Percentiles rank a stretch among this genome's conserved stretches.
Conservation (phyloP, 2,888 invertebrate species). For the Desoria tigrina region DNA sequence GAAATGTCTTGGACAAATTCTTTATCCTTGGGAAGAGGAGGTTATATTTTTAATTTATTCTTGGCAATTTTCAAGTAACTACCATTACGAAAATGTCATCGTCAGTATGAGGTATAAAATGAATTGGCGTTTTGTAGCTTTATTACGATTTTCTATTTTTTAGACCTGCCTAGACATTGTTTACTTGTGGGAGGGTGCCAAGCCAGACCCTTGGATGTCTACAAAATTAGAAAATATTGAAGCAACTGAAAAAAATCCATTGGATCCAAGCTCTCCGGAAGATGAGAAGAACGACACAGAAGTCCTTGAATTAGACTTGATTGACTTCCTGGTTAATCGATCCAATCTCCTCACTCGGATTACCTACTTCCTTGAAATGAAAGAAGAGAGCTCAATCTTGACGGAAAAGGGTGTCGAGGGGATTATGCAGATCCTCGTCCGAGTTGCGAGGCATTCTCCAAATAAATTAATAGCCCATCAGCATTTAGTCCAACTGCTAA, state of each 20-base stretch:
- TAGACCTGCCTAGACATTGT: conserved; percentile 32
- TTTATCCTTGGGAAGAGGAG: conserved; percentile 46
- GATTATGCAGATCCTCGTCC: conserved; percentile 75
- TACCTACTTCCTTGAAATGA: conserved; percentile 33
- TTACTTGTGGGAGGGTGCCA: conserved; percentile 35
- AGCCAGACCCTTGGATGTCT: conserved; percentile 51
- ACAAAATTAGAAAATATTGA: conserved; percentile 57
- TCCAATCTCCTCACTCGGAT: conserved; percentile 41
- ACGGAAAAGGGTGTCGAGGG: conserved; percentile 62
- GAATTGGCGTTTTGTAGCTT: no score
- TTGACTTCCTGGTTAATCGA: conserved; percentile 58
- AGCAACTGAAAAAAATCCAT: conserved; percentile 59
- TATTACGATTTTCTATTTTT: no score
- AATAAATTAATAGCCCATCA: conserved; percentile 55
- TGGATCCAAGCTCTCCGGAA: conserved; percentile 61
- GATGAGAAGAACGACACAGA: conserved; percentile 81
- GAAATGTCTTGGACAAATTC: conserved; percentile 37
- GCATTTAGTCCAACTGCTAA: conserved; percentile 24
- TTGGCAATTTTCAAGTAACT: no score
- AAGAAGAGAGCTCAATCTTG: conserved; percentile 29
- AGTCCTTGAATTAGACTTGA: conserved; percentile 77
- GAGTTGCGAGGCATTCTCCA: conserved; percentile 75
- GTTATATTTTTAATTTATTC: conserved; percentile 18
- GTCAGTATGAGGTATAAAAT: no score
- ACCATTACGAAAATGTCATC: no score